Evolutionary conservation across 2,888 invertebrate genomes (phyloP).

Genomic region (Caenorhabditis panamensis): DNA sequence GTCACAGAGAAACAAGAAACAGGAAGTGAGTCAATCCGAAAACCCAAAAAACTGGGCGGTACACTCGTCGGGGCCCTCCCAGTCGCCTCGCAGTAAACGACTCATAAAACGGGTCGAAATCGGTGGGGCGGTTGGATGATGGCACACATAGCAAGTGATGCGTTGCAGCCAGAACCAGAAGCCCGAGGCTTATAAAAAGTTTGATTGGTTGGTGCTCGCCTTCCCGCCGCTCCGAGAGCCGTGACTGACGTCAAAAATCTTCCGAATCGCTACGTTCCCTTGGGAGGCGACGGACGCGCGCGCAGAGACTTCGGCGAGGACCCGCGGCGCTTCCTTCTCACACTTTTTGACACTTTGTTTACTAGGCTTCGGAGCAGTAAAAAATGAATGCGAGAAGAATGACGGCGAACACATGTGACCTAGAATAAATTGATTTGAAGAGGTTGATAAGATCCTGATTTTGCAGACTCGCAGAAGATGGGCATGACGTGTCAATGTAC

Average conservation of each 20-base stretch:
- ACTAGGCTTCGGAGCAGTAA: conserved; percentile 21
- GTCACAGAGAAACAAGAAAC: neutral
- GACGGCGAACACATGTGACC: conserved; percentile 43
- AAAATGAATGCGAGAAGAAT: conserved; percentile 28
- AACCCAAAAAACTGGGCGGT: neutral
- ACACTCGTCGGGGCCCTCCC: conserved; percentile 17
- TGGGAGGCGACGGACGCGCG: conserved; percentile 30
- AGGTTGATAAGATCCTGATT: conserved; percentile 1
- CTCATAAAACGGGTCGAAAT: conserved; percentile 54
- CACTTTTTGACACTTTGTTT: conserved; percentile 59
- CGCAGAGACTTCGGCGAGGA: too few species aligned
- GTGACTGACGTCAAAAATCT: conserved; percentile 59
- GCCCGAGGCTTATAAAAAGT: conserved; percentile 53
- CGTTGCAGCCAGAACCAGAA: conserved; percentile 20
- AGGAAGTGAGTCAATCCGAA: neutral
- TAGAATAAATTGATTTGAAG: neutral
- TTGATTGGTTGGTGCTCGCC: conserved; percentile 58
- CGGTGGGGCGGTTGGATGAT: conserved; percentile 16
- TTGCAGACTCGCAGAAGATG: conserved; percentile 62
- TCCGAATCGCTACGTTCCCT: conserved; percentile 51
- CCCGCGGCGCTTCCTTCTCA: conserved; percentile 20
- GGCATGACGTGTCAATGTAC: conserved; percentile 68
- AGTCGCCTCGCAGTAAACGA: conserved; percentile 49
- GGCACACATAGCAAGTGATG: conserved; percentile 25
- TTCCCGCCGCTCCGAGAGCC: conserved; percentile 11